Conservation (phyloP, 2,113 vertebrate species). For the Alectura lathami region DNA sequence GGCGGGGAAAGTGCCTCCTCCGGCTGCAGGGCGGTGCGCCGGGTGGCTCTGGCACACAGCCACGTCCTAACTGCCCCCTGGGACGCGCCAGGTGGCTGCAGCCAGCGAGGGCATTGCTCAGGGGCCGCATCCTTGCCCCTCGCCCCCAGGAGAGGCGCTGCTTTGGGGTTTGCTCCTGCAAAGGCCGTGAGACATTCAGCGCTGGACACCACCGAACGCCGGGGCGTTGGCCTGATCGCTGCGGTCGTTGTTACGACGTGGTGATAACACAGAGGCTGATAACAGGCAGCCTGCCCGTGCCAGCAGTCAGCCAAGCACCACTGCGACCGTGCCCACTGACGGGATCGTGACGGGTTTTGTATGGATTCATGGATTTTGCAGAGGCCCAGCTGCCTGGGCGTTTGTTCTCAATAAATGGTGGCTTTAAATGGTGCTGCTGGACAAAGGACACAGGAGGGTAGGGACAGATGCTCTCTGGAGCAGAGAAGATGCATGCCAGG, state of each 20-base stretch:
- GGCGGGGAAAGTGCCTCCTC: fast-evolving
- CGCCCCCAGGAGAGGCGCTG: neutral
- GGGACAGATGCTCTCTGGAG: neutral
- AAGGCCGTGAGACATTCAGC: neutral
- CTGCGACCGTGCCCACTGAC: neutral
- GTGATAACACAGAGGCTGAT: neutral
- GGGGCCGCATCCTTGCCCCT: neutral
- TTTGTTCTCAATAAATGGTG: neutral
- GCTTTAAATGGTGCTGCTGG: neutral
- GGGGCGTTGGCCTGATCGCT: too few relatives aligned
- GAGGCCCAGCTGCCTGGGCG: neutral
- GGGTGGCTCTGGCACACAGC: neutral
- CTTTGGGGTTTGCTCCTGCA: neutral
- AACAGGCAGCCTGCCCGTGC: neutral
- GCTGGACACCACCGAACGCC: too few relatives aligned
- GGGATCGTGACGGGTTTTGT: too few relatives aligned
- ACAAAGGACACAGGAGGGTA: too few relatives aligned
- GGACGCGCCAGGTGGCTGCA: too few relatives aligned
- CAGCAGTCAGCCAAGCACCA: neutral
- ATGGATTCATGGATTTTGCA: neutral
- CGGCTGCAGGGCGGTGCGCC: neutral
- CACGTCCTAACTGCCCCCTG: neutral
- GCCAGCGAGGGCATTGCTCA: fast-evolving
- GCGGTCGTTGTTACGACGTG: neutral
- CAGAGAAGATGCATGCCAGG: neutral